A percentile compares a stretch with the other conserved stretches of the same genome.
These are phyloP conservation scores for Patella pellucida DNA, from an alignment of 2,888 invertebrate species.

Conservation along the genomic window DNA sequence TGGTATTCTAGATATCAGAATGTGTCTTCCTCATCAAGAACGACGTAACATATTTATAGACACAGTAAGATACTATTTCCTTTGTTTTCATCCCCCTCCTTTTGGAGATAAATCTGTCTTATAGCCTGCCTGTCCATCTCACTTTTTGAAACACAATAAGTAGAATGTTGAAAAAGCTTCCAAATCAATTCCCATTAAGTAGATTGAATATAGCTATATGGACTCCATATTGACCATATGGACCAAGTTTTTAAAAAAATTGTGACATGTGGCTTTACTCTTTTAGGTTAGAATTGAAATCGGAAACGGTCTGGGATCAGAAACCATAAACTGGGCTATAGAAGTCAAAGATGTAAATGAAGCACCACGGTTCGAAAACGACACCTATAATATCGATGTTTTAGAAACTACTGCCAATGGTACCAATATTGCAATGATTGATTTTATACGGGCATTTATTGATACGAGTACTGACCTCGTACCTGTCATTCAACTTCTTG, in stretches of 20 bases:
- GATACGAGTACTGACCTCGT: background rate
- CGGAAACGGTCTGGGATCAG: slow-evolving; percentile 8
- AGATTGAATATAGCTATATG: too few relatives aligned
- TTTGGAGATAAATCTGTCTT: too few relatives aligned
- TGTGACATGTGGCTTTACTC: background rate
- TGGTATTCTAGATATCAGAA: background rate
- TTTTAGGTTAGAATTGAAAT: background rate
- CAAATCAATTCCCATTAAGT: too few relatives aligned
- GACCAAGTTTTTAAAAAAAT: too few relatives aligned
- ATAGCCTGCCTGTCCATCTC: too few relatives aligned
- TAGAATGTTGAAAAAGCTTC: too few relatives aligned
- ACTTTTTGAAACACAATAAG: too few relatives aligned
- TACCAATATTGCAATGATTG: background rate
- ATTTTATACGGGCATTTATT: background rate
- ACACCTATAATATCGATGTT: background rate
- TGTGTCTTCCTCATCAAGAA: background rate
- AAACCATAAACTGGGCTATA: slow-evolving; percentile 1
- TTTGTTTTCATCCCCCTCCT: background rate
- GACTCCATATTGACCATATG: too few relatives aligned
- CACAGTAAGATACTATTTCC: background rate
- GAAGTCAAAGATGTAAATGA: slow-evolving; percentile 16
- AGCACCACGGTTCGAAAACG: slow-evolving; percentile 2
- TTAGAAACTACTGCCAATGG: background rate
- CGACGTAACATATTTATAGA: background rate
- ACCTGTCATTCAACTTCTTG: background rate